Conservation (phyloP, 30 jellyfish, hydroid and myxozoan species). For the Hydra vulgaris region DNA sequence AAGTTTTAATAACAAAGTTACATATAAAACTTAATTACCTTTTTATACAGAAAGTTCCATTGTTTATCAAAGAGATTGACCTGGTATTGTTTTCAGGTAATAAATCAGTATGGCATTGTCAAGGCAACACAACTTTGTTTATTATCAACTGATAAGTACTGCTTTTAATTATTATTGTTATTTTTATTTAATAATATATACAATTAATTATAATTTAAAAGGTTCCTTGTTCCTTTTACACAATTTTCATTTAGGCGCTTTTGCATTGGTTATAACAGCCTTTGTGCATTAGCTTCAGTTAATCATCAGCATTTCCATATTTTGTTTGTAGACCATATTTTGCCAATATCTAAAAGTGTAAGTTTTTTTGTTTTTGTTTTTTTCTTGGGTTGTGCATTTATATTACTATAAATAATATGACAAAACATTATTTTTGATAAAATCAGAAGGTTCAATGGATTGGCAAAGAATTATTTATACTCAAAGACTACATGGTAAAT, state of each 20-base stretch:
- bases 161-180: neutral
- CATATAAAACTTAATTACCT: too few relatives aligned
- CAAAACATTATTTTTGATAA: too few relatives aligned
- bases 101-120: neutral
- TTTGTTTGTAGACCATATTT: neutral
- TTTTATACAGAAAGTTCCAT: too few relatives aligned
- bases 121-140: neutral
- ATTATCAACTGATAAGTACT: neutral
- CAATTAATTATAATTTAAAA: neutral
- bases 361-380: neutral
- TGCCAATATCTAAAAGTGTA: conserved; percentile 8
- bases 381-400: neutral
- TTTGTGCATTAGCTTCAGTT: conserved; percentile 96
- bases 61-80: too few relatives aligned
- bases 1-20: too few relatives aligned
- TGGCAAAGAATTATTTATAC: conserved; percentile 6
- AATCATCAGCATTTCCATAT: conserved; percentile 78
- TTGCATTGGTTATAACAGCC: conserved; percentile 85
- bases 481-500: conserved; percentile 50
- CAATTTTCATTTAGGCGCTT: conserved; percentile 17
- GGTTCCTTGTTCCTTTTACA: neutral
- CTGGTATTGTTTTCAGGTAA: neutral
- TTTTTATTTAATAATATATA: neutral
- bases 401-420: too few relatives aligned
- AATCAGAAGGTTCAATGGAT: neutral